A percentile compares a stretch with the other conserved stretches of the same genome.
Evolutionary conservation across 2,113 vertebrate genomes (phyloP).

Genomic region (Chelonoidis abingdonii): DNA sequence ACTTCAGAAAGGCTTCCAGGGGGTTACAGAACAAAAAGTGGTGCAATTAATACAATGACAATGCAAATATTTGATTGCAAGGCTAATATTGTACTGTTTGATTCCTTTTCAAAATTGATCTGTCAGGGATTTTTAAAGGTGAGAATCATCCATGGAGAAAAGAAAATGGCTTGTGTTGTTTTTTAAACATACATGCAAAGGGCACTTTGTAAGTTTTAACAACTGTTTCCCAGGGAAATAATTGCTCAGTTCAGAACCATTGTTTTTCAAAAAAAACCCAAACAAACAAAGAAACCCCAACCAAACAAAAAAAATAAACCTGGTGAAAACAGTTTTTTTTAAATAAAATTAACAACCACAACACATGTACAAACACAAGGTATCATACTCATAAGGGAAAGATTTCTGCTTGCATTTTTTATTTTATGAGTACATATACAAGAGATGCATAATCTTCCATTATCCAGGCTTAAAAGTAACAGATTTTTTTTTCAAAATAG

Average conservation of each 20-base stretch:
- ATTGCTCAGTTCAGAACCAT: not conserved
- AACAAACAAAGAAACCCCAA: too few species aligned
- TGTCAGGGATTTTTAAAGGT: not conserved
- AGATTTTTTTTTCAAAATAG: not conserved
- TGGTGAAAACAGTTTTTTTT: conserved; percentile 10
- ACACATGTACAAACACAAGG: conserved; percentile 25
- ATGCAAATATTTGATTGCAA: not conserved
- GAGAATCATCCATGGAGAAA: not conserved
- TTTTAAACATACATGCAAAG: not conserved
- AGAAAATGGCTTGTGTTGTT: not conserved
- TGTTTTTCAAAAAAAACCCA: conserved; percentile 7
- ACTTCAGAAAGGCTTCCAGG: not conserved
- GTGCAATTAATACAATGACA: not conserved
- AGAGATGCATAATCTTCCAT: conserved; percentile 59
- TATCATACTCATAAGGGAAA: conserved; percentile 47
- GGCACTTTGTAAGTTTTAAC: rapidly evolving
- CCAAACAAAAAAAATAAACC: not conserved
- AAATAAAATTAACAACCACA: not conserved
- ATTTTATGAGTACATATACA: conserved; percentile 72
- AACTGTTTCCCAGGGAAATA: not conserved
- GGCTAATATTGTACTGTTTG: not conserved
- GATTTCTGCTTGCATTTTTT: conserved; percentile 55
- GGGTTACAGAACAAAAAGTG: not conserved
- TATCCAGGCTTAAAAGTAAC: conserved; percentile 33
- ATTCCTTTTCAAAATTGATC: not conserved